Evolutionary conservation across 1,140 invertebrate genomes (phyloP), one percentile per base, ranked within the genome.

Genomic region (Drosophila lacteicornis): DNA sequence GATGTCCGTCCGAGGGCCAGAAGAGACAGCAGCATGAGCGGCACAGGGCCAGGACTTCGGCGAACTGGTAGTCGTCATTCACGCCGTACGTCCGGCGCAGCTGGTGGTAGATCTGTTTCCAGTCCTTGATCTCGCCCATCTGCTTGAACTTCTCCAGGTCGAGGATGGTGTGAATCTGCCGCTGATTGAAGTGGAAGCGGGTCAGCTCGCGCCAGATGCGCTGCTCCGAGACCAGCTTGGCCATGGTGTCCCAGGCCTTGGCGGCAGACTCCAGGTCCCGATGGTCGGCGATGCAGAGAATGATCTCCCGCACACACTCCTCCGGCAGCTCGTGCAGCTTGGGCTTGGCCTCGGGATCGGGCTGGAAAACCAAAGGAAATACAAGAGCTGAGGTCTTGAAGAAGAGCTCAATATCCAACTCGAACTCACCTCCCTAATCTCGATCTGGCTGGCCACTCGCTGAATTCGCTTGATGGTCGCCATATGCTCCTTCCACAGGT

Each of bases 21-120:
- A 99, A 99, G 40, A 99, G 95, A 92, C 98, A 98, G 82, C 98
- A 96, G 93, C 99, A 99, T 92, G 98, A 97, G 69, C 97, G 95
- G 93, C 99, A 99, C 46, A 99, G 94, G 49, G 98, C 97, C 70
- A 99, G 94, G 92, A 98, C 98, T 93, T 99, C 98, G 2, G 98
- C 97, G 93, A 97, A 99, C 82, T 95, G 95, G 25, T 94, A 93
- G 74, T 98, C 97, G 94, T 99, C 98, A 70, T 96, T 95, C 19
- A 98, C 94, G 19, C 98, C 98, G 93, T 97, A 98, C 74, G 96
- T 95, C 90, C 98, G 96, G 83, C 96, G 94, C 36, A 97, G 93
- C 75, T 95, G 95, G 86, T 97, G 96, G 93, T 96, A 97, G 53
- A 96, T 93, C 60, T 94, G 93, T 83, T 96, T 95, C 96, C 96